Evolutionary conservation across 2,888 invertebrate species (phyloP), one percentile per base, ranked within the genome.

Genomic region (Pachycephus smyrnensis): DNA sequence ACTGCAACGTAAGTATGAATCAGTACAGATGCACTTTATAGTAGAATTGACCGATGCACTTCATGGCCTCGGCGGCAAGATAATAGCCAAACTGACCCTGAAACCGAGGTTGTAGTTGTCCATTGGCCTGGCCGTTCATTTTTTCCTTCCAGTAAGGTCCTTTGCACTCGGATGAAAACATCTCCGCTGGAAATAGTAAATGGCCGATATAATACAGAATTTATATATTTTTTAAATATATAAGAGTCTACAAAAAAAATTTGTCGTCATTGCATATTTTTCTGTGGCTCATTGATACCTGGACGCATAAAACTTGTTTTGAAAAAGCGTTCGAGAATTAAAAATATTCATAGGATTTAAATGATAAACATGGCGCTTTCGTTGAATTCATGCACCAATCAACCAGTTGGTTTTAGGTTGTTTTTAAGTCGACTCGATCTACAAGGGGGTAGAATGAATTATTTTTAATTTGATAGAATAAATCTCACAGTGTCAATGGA

Each of bases 31-130:
- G 74, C 23, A n/a, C 74, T n/a, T 31, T n/a, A 35, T 74, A 23
- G 76, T 12, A 74, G 71, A 73, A 74, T 71, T 79, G 79, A 82
- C 75, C 80, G 81, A 81, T 82, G 82, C 73, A 75, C 79, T 77
- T 81, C 81, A 75, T 76, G 83, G 79, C 83, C 83, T 82, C 81
- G 84, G 76, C 80, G 73, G 85, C 80, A 82, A 84, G 85, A 86
- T 88, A 88, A 88, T 87, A 86, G 86, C 83, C 83, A 83, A 84
- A 87, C 84, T 83, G 87, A 84, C 88, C 88, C 85, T 88, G 88
- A 87, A 86, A 81, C 81, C 85, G 83, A 88, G 88, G 87, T 81
- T 84, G 83, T 80, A 79, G 82, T 82, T 87, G 86, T 86, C 80
- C 87, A 82, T 84, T 87, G 84, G 85, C 84, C 84, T 81, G 86